Evolutionary conservation across 2,888 invertebrate species (phyloP), one percentile per base, ranked within the genome.

Genomic region (Brachylomia viminalis): DNA sequence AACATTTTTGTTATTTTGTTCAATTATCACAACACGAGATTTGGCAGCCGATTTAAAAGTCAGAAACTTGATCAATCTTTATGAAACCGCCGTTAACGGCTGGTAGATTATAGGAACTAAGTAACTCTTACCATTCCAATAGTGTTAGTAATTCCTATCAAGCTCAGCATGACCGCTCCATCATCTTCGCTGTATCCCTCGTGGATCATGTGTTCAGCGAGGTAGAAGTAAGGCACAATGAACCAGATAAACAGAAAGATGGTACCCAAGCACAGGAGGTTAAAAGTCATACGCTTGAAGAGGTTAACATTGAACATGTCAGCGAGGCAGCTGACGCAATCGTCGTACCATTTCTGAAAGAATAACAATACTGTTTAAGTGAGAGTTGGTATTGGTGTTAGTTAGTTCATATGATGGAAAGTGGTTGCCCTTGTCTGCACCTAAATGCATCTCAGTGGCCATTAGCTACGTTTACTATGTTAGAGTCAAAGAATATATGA

Each of bases 211-310:
- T 98, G 98, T 90, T 99, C 99, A 73, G 98, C 98, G 82, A 99
- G 97, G 94, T 99, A 99, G 93, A 99, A 98, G 95, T 99, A 99
- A 23, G 99, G 99, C 77, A 99, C 98, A 91, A 99, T 99, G 94
- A 98, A 98, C 98, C 99, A 99, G 90, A 98, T 98, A 95, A 99
- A 99, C 71, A 99, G 97, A 72, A 99, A 97, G 87, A 99, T 98
- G 85, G 99, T 99, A 72, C 99, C 98, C 27, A 99, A 91, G 75
- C 98, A 98, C 91, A 99, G 97, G 65, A 98, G 96, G 84, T 98
- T 97, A 94, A 98, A 99, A 87, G 98, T 98, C 75, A 97, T 94
- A 91, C 98, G 98, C 91, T 97, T 96, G 92, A 98, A 98, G 92
- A 98, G 97, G 42, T 98, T 97, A 89, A 98, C 98, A 94, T 99